Evolutionary conservation across 2,113 vertebrate species (phyloP), one percentile per base, ranked within the genome.

Genomic region (Calyptomena viridis): DNA sequence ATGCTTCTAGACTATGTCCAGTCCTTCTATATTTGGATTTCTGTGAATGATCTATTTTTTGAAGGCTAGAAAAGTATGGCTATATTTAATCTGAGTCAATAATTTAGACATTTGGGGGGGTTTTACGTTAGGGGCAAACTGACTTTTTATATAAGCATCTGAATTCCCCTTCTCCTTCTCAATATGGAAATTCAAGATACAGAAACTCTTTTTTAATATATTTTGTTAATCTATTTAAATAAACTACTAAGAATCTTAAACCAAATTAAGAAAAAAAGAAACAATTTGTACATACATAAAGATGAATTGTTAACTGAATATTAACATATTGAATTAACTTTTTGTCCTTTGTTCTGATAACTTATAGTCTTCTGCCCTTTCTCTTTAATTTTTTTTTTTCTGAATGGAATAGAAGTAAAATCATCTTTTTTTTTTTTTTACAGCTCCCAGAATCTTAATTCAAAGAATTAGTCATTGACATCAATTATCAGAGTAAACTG

Each of bases 381-480:
- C 73, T 60, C 47, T 69, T 93, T 93, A 42, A 39, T 60, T 94
- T 90, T 73, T 66, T 73, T 66, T n/a, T 76, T 93, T 49, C 63
- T 94, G 78, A 96, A 94, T 85, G 72, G 23, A 91, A 31, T 16
- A 75, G 74, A 83, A 93, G 80, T 5, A 73, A 76, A 79, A 14
- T 7, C 8, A 13, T 52, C 11, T 69, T 86, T 40, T 37, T 67
- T 84, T 67, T 84, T 86, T 60, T 76, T 24, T 66, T 40, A n/a
- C 27, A 47, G 11, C 21, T 91, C 37, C 25, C 44, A 53, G 21
- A 69, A 6, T 46, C 50, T 88, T 25, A 49, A 74, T 90, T 92
- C 40, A 86, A 53, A 69, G 58, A 86, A 77, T 90, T 95, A 86
- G 71, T 96, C 90, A 92, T 63, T 91, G 90, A 80, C 59, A 37